These are phyloP conservation scores for Phengaris arion DNA, from an alignment of 2,888 invertebrate genomes.

Conservation along the genomic window DNA sequence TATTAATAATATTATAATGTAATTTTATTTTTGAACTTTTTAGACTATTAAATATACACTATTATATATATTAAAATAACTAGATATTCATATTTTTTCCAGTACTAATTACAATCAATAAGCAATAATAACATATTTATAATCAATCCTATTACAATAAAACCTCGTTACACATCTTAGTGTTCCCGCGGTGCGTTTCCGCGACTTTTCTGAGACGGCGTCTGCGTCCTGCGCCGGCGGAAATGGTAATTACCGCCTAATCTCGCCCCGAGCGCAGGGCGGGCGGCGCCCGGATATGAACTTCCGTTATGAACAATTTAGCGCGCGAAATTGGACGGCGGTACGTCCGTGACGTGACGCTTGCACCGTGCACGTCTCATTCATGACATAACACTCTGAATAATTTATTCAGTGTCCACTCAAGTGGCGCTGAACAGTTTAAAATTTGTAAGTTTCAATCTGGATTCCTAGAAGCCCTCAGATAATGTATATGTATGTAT, in stretches of 20 bases:
- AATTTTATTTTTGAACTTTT: too few relatives aligned
- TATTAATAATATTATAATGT: too few relatives aligned
- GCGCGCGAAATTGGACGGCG: conserved; percentile 82
- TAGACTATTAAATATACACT: too few relatives aligned
- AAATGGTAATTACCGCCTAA: conserved; percentile 81
- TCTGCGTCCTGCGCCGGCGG: conserved; percentile 74
- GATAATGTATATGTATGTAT: too few relatives aligned
- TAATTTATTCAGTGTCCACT: not conserved
- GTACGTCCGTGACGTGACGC: conserved; percentile 64
- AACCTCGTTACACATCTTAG: conserved; percentile 45
- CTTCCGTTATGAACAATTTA: conserved; percentile 93
- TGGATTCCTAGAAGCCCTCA: not conserved
- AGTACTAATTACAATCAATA: not conserved
- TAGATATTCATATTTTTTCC: too few relatives aligned
- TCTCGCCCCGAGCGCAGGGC: conserved; percentile 76
- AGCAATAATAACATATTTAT: not conserved
- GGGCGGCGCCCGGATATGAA: conserved; percentile 88
- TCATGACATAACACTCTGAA: not conserved
- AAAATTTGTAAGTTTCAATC: too few relatives aligned
- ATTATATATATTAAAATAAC: too few relatives aligned
- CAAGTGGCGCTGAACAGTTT: too few relatives aligned
- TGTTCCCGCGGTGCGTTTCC: conserved; percentile 52
- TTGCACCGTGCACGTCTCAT: conserved; percentile 53
- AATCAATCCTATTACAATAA: not conserved
- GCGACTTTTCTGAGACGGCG: conserved; percentile 50